These are phyloP conservation scores for Caenorhabditis becei DNA, from an alignment of 2,888 invertebrate genomes.

Conservation along the genomic window DNA sequence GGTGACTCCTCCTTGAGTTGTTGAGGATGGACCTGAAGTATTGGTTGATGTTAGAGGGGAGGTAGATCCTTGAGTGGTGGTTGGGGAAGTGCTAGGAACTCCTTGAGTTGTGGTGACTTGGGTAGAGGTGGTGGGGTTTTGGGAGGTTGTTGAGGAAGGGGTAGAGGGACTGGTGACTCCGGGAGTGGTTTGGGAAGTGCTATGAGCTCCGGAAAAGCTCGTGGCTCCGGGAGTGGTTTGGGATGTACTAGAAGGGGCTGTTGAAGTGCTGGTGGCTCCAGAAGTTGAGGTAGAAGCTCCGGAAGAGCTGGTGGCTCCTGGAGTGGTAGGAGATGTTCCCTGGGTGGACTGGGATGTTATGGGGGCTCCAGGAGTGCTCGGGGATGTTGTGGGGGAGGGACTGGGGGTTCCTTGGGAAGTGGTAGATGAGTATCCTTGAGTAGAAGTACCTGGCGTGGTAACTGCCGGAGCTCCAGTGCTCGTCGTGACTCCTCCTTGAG, in stretches of 20 bases:
- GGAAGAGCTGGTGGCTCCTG: background rate
- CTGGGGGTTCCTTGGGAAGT: slow-evolving; percentile 1
- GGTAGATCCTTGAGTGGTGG: background rate
- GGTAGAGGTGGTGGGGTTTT: background rate
- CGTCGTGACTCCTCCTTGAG: background rate
- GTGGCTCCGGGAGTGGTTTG: background rate
- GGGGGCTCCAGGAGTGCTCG: background rate
- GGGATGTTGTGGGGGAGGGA: background rate
- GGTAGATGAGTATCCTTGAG: too few species aligned
- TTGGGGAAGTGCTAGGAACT: background rate
- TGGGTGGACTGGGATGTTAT: background rate
- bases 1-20: background rate
- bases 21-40: background rate
- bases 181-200: background rate
- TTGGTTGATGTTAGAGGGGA: background rate
- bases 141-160: slow-evolving; percentile 1
- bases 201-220: background rate
- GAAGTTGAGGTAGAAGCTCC: background rate
- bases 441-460: background rate
- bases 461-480: background rate
- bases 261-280: background rate
- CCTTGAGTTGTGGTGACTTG: background rate
- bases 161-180: background rate
- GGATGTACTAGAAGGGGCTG: background rate
- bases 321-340: background rate